phyloP scores from a whole-genome alignment of 2,888 invertebrate species.

The Platycheirus albimanus region DNA sequence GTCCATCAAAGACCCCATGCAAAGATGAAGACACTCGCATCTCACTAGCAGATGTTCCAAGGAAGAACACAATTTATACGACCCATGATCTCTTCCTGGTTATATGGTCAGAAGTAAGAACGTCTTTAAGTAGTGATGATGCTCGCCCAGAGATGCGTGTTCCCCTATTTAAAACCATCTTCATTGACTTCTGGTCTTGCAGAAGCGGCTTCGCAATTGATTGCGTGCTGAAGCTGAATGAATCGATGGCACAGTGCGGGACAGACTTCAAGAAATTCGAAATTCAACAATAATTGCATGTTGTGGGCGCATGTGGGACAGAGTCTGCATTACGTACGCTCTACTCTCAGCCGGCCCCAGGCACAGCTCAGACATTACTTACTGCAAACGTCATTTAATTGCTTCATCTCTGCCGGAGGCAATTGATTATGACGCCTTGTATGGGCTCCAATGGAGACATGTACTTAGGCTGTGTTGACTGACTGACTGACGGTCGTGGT shows the following conservation, averaged over 20 bases:
- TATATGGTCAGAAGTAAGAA: conserved; percentile 38
- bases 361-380: conserved; percentile 9
- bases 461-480: conserved; percentile 13
- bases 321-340: background rate
- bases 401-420: conserved; percentile 50
- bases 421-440: conserved; percentile 62
- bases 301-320: conserved; percentile 44
- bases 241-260: conserved; percentile 42
- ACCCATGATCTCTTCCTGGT: conserved; percentile 73
- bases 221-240: too few relatives aligned
- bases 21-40: background rate
- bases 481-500: too few relatives aligned
- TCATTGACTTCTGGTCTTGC: conserved; percentile 69
- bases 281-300: conserved; percentile 16
- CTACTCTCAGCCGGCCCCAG: too few relatives aligned
- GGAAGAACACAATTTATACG: conserved; percentile 55
- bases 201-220: too few relatives aligned
- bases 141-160: conserved; percentile 35
- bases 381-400: conserved; percentile 54
- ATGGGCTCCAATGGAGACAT: background rate
- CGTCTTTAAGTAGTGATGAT: conserved; percentile 3
- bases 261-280: too few relatives aligned
- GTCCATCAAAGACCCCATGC: background rate
- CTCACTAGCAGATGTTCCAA: conserved; percentile 54
- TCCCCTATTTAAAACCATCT: conserved; percentile 44